These are phyloP conservation scores for Neoaliturus tenellus DNA, from an alignment of 2,888 invertebrate genomes.

Conservation along the genomic window DNA sequence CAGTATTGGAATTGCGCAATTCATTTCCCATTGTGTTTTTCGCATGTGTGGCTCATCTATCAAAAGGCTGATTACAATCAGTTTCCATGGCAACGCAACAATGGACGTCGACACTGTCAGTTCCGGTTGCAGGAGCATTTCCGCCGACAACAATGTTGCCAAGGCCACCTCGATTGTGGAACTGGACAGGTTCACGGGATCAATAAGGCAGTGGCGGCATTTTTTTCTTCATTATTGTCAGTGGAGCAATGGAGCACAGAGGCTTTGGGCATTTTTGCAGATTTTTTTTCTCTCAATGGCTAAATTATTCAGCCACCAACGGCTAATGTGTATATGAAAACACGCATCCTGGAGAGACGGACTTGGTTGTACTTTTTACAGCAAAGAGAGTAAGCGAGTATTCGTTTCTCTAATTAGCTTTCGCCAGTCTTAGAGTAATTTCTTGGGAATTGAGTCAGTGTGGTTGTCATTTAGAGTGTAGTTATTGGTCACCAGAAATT, in stretches of 20 bases:
- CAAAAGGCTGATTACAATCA: background rate
- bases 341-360: too few relatives aligned
- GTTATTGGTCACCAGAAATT: too few relatives aligned
- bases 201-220: background rate
- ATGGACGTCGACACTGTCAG: background rate
- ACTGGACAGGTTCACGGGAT: background rate
- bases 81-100: constrained; percentile 26
- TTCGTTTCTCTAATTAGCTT: constrained; percentile 1
- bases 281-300: background rate
- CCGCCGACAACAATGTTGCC: background rate
- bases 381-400: background rate
- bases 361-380: background rate
- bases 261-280: background rate
- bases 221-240: background rate
- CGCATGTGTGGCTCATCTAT: background rate
- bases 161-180: constrained; percentile 14
- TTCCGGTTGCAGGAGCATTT: constrained; percentile 23
- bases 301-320: background rate
- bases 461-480: too few relatives aligned
- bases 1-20: background rate
- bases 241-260: background rate
- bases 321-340: background rate
- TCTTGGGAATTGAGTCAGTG: too few relatives aligned
- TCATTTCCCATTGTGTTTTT: background rate
- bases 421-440: background rate